Percentiles rank a stretch among this genome's conserved stretches.
Conservation (phyloP, 1,140 invertebrate species). For the Reticulitermes speratus region DNA sequence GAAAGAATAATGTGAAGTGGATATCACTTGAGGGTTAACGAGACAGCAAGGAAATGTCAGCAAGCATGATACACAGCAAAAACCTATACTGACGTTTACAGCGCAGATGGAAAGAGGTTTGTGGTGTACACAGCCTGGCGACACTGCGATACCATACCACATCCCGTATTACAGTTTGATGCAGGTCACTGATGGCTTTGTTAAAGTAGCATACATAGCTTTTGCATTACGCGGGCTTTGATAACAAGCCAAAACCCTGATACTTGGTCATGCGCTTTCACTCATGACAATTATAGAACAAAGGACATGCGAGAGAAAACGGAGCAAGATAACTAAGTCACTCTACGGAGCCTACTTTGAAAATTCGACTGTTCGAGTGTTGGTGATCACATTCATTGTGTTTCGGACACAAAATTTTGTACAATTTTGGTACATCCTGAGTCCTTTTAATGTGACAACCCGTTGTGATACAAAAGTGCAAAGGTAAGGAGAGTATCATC, state of each 20-base stretch:
- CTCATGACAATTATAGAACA: background rate
- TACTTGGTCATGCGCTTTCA: background rate
- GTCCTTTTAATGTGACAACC: too few species aligned
- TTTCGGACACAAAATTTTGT: too few species aligned
- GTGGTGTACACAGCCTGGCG: background rate
- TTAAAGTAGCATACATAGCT: background rate
- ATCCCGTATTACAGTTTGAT: background rate
- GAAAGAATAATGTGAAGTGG: background rate
- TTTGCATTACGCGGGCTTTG: background rate
- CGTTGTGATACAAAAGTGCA: too few species aligned
- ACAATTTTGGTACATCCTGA: too few species aligned
- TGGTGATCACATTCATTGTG: too few species aligned
- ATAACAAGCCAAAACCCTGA: background rate
- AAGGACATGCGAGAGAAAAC: too few species aligned
- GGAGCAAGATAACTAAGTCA: too few species aligned
- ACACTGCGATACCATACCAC: background rate
- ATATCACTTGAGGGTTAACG: background rate
- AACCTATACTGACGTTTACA: background rate
- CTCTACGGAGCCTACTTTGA: too few species aligned
- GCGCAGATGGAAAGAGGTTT: background rate
- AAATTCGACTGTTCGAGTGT: too few species aligned
- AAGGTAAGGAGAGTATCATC: too few species aligned
- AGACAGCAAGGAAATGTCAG: background rate
- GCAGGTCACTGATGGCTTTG: background rate
- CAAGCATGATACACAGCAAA: background rate